Percentiles rank a stretch among this genome's conserved stretches.
phyloP scores from a whole-genome alignment of 2,888 invertebrate genomes.

The Creontiades dilutus region DNA sequence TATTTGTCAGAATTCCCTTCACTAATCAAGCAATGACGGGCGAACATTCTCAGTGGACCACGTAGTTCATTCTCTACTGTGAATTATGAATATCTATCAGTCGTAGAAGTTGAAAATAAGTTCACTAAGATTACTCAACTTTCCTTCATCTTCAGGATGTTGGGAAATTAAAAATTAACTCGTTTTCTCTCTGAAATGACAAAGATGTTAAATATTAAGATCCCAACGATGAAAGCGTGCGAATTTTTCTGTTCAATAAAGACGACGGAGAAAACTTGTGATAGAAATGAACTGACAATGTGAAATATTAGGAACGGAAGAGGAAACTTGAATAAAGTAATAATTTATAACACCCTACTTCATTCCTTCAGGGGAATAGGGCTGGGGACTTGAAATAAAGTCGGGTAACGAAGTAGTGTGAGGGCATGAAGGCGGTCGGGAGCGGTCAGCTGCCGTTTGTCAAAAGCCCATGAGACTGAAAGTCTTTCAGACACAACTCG shows the following conservation, averaged over 20 bases:
- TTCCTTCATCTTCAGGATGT: too few relatives aligned
- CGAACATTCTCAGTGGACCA: too few relatives aligned
- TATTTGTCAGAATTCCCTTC: too few relatives aligned
- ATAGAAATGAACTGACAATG: conserved; percentile 12
- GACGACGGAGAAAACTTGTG: background rate
- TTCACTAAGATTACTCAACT: too few relatives aligned
- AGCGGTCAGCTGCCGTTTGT: background rate
- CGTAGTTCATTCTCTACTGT: too few relatives aligned
- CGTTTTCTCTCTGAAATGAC: background rate
- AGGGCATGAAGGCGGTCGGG: too few relatives aligned
- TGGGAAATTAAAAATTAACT: too few relatives aligned
- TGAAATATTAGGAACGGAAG: conserved; percentile 33
- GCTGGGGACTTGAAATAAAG: background rate
- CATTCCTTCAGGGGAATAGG: background rate
- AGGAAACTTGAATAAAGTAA: conserved; percentile 9
- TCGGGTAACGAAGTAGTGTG: background rate
- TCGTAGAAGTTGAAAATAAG: too few relatives aligned
- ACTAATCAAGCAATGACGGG: too few relatives aligned
- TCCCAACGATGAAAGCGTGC: background rate
- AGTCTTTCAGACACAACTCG: background rate
- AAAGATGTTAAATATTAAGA: background rate
- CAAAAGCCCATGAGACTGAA: background rate
- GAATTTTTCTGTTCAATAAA: background rate
- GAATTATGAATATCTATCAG: too few relatives aligned
- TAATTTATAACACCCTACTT: background rate